phyloP scores from a whole-genome alignment of 2,113 vertebrate genomes.

The Brachyistius frenatus region DNA sequence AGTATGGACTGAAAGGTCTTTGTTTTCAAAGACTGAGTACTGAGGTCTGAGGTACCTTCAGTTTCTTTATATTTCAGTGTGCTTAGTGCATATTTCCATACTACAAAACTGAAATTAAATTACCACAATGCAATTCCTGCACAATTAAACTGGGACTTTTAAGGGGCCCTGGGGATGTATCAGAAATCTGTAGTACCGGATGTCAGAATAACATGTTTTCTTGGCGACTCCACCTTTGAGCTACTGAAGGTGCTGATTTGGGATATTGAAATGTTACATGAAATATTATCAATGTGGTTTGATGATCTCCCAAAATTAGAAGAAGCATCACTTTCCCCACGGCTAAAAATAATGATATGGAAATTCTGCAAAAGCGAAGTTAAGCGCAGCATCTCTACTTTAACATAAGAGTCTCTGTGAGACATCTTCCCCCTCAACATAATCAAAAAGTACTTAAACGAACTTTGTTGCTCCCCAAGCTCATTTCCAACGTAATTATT shows the following conservation, averaged over 20 bases:
- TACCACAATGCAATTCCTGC: neutral
- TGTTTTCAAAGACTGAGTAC: neutral
- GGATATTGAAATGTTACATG: neutral
- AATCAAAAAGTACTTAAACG: slow-evolving; percentile 18
- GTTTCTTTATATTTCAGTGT: neutral
- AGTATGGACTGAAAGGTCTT: neutral
- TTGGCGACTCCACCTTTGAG: neutral
- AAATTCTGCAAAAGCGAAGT: neutral
- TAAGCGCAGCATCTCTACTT: neutral
- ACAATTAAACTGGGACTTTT: neutral
- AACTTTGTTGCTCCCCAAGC: slow-evolving; percentile 49
- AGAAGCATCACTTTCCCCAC: neutral
- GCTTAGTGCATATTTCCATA: neutral
- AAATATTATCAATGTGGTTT: neutral
- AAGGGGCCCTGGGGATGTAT: neutral
- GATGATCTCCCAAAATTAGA: neutral
- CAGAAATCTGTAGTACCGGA: no score
- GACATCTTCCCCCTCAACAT: neutral
- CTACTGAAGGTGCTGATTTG: neutral
- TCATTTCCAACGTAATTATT: slow-evolving; percentile 24
- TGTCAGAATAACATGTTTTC: neutral
- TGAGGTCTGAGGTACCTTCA: no score
- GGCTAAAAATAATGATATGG: neutral
- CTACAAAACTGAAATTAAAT: neutral
- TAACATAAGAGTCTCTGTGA: neutral